Base-by-base conservation (phyloP, 2,797 vertebrate species). In the Karalla daura region DNA sequence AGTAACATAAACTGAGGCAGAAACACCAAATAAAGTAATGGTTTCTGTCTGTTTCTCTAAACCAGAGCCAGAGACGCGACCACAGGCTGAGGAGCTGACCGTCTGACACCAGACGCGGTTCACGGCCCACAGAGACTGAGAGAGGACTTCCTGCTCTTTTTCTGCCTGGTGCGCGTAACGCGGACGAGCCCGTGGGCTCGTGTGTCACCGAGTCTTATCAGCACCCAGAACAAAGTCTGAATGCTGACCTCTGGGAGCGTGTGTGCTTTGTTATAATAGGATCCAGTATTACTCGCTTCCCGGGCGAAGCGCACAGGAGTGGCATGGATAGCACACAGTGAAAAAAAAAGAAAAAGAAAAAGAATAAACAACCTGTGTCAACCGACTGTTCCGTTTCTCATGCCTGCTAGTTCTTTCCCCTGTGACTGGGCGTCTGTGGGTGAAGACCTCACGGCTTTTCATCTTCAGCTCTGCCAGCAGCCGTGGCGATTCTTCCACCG, bases 291-390 rank as follows among this genome's bases (percentile, higher is more conserved):
- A 43, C 62, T 70, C 58, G 37, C 54, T 67, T 84, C 70, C 74
- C 63, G 78, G 81, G 83, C 80, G 41, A 62, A 24, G 11, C 33
- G 45, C n/a, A 63, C 62, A 80, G 89, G 86, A 61, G 89, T 79
- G 84, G 82, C 79, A 21, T 58, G 8, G 6, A 24, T 10, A 33
- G 17, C 20, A 52, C 25, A 52, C 39, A 56, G 47, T 65, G 25
- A 58, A 51, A 65, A 32, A 11, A 63, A 43, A 67, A 17, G 17
- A 28, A 58, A 51, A 65, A 32, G 8, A 63, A 43, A 67, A 17
- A 17, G 18, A 67, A 53, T 58, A 81, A 72, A 75, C 30, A 61
- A 59, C 30, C 59, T 71, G 12, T 55, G 63, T 63, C 25, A 51
- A 52, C 35, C 35, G 53, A 44, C 47, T 30, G 10, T 63, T 17